phyloP scores from a whole-genome alignment of 1,140 invertebrate genomes.

The Eufriesea mexicana region DNA sequence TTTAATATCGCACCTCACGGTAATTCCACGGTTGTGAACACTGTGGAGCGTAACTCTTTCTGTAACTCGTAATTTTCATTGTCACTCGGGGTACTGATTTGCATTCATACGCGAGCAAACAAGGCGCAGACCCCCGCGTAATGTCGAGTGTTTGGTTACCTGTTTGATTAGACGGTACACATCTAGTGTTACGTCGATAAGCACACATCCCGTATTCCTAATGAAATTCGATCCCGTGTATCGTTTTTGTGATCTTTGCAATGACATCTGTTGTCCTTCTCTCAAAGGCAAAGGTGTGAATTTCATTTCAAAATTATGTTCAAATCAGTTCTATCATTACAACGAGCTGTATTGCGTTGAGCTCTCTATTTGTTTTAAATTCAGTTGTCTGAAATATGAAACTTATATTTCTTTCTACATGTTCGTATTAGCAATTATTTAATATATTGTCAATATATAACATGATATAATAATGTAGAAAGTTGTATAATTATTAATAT shows the following conservation, averaged over 20 bases:
- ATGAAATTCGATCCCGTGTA: conserved; percentile 48
- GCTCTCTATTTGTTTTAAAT: not conserved
- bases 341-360: not conserved
- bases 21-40: not conserved
- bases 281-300: conserved; percentile 47
- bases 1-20: too few relatives aligned
- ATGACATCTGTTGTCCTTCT: conserved; percentile 23
- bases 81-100: not conserved
- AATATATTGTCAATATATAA: too few relatives aligned
- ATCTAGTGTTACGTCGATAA: conserved; percentile 55
- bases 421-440: too few relatives aligned
- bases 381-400: not conserved
- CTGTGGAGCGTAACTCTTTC: too few relatives aligned
- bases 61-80: not conserved
- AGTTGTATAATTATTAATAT: too few relatives aligned
- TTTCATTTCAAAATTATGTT: conserved; percentile 28
- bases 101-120: conserved; percentile 37
- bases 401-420: too few relatives aligned
- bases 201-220: conserved; percentile 41
- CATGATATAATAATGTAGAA: too few relatives aligned
- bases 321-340: not conserved
- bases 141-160: conserved; percentile 55
- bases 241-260: conserved; percentile 36
- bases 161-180: conserved; percentile 52
- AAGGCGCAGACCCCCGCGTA: conserved; percentile 32